phyloP scores from a whole-genome alignment of 64 coral and sea anemone genomes.

The Porites lutea region DNA sequence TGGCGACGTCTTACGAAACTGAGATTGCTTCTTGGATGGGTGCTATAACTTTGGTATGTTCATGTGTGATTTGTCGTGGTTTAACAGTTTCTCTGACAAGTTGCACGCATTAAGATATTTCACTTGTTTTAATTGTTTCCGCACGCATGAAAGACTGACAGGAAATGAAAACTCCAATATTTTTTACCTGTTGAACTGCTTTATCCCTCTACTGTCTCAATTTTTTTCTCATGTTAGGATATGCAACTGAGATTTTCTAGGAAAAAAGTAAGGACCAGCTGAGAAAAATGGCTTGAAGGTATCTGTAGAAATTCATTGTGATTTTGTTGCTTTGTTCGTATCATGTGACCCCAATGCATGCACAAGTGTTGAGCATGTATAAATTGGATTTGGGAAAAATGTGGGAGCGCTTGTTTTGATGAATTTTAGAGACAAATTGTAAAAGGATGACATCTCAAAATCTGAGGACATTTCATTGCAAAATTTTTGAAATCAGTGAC shows the following conservation, averaged over 20 bases:
- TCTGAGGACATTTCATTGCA: not conserved
- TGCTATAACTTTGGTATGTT: too few relatives aligned
- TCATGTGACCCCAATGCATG: constrained; percentile 5
- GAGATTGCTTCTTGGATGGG: too few relatives aligned
- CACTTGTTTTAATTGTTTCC: not conserved
- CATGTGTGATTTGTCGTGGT: too few relatives aligned
- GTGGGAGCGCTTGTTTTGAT: constrained; percentile 2
- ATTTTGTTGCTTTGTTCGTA: constrained; percentile 2
- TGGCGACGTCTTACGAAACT: too few relatives aligned
- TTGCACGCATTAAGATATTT: too few relatives aligned
- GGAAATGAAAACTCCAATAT: not conserved
- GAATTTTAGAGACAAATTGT: not conserved
- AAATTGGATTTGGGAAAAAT: not conserved
- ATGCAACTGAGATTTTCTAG: too few relatives aligned
- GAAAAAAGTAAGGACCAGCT: too few relatives aligned
- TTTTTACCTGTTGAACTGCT: too few relatives aligned
- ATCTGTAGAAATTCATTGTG: constrained; percentile 4
- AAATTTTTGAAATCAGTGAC: too few relatives aligned
- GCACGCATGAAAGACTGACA: not conserved
- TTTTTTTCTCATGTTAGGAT: too few relatives aligned
- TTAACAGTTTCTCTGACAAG: not conserved
- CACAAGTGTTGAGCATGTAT: constrained; percentile 1
- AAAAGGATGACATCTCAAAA: constrained; percentile 11
- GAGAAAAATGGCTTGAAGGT: too few relatives aligned
- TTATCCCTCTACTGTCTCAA: not conserved